Base-by-base conservation (phyloP, 2,797 vertebrate species). In the Falco naumanni region DNA sequence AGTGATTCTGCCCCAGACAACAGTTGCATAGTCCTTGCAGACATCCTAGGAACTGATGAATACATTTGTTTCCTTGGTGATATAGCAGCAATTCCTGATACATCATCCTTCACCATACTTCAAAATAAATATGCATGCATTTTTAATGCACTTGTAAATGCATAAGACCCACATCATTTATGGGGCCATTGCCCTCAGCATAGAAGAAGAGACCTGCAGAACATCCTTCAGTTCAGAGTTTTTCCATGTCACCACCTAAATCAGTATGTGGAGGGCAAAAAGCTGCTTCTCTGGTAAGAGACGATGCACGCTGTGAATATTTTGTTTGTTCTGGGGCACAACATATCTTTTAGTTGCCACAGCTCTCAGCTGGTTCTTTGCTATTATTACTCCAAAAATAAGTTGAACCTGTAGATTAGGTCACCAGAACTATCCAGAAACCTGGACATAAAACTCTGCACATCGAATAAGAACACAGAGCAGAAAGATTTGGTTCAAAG, bases 1-100 rank as follows among this genome's bases (percentile, higher is more conserved):
- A 2, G 22, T 50, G 71, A 71, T 33, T 19, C 11, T 80, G n/a
- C 5, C 25, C 4, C 0, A 1, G 4, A 11, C 1, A 4, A 12
- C 16, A 26, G 45, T 34, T 51, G 10, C 37, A 17, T 4, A 41
- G 64, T 11, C 8, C 20, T 89, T 63, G 31, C 20, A 74, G 39
- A 26, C 14, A n/a, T 5, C 54, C 34, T 10, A 72, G 22, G 25
- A 93, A 70, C 14, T 3, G 0, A 82, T n/a, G 7, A 79, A 25
- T 85, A 4, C 57, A 26, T 54, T 37, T 57, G 8, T 74, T 80
- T 96, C 48, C 60, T 70, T 74, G 45, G 47, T 79, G 56, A 60
- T 80, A 48, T 2, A 83, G 80, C 6, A 77, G 7, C 4, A 1
- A 37, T 59, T 91, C 48, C 29, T 63, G 29, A 59, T 18, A 29